Evolutionary conservation across 2,797 vertebrate species (phyloP).

Genomic region (Phalloptychus januarius): DNA sequence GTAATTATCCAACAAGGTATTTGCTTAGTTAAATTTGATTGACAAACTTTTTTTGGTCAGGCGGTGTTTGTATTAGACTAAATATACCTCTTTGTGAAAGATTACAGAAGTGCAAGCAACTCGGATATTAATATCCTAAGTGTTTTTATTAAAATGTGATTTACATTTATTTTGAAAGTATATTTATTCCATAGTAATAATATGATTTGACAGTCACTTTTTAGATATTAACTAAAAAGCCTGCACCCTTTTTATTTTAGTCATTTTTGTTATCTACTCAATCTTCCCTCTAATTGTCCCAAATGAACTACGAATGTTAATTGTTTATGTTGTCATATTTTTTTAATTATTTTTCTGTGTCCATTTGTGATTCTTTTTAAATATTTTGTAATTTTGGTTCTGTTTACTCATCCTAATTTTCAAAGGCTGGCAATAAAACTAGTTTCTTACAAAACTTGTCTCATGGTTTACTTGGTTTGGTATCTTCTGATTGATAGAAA

Average conservation of each 20-base stretch:
- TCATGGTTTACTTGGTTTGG: neutral
- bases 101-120: neutral
- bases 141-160: neutral
- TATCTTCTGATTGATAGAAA: neutral
- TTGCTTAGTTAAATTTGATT: neutral
- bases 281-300: neutral
- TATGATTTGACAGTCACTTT: neutral
- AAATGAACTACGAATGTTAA: neutral
- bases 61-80: neutral
- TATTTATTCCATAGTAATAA: neutral
- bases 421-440: slow-evolving; percentile 2
- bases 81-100: neutral
- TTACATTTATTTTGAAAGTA: neutral
- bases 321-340: neutral
- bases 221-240: neutral
- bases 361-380: neutral
- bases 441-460: slow-evolving; percentile 3
- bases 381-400: neutral
- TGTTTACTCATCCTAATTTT: neutral
- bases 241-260: neutral
- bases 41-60: neutral
- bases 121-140: neutral
- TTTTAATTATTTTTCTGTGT: neutral
- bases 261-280: neutral
- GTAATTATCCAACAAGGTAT: neutral